Conservation (phyloP, 2,888 invertebrate species). For the Hyposoter dolosus region DNA sequence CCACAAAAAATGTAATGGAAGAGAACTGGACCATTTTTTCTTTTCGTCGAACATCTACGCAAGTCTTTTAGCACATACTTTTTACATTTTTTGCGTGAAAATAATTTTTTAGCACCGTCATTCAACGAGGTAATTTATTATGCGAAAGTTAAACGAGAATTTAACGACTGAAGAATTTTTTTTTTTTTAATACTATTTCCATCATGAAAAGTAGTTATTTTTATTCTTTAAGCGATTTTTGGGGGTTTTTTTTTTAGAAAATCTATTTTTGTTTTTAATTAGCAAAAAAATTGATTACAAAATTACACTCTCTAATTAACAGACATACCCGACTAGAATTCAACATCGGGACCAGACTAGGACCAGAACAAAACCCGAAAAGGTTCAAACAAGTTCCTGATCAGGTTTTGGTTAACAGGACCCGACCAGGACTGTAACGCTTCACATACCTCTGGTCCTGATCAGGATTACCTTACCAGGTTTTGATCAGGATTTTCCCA, state of each 20-base stretch:
- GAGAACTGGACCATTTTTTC: constrained; percentile 33
- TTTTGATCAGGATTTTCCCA: too few species aligned
- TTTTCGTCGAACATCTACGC: not conserved
- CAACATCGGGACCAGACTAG: too few species aligned
- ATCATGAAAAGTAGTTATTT: too few species aligned
- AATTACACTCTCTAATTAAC: too few species aligned
- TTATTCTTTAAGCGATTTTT: too few species aligned
- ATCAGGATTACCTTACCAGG: too few species aligned
- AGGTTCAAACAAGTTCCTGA: not conserved
- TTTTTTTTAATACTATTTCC: too few species aligned
- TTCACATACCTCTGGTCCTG: not conserved
- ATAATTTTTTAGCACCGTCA: not conserved
- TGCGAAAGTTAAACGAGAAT: not conserved
- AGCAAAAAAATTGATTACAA: too few species aligned
- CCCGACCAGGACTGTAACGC: not conserved
- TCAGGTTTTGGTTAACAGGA: not conserved
- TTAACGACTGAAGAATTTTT: not conserved
- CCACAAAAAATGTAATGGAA: constrained; percentile 47
- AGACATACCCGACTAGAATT: too few species aligned
- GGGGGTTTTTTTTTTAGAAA: too few species aligned
- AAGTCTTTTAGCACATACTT: constrained; percentile 38
- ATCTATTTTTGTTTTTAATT: too few species aligned
- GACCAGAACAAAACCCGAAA: not conserved
- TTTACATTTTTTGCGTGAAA: not conserved
- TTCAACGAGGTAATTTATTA: not conserved